Percentiles rank a stretch among this genome's conserved stretches.
Evolutionary conservation across 2,888 invertebrate species (phyloP).

Genomic region (Agriopis aurantiaria): DNA sequence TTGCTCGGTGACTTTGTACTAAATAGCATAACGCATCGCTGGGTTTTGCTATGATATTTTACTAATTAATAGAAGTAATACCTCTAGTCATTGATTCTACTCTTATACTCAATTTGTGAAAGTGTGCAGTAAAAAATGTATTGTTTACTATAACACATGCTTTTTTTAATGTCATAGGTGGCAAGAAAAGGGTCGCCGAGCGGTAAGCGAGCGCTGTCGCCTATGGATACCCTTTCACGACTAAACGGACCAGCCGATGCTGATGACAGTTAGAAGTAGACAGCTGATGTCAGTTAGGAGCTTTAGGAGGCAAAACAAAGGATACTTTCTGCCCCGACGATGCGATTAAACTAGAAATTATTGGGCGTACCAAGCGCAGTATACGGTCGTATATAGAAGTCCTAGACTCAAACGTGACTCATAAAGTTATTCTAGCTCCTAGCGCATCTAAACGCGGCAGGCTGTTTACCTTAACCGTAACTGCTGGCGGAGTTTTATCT

Average conservation of each 20-base stretch:
- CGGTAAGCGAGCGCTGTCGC: too few species aligned
- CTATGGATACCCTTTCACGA: too few species aligned
- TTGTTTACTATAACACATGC: too few species aligned
- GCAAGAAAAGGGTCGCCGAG: too few species aligned
- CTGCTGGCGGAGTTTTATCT: conserved; percentile 14
- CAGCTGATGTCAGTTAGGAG: too few species aligned
- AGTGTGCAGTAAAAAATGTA: too few species aligned
- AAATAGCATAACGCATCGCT: neutral
- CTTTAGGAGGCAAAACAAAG: neutral
- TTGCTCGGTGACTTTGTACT: neutral
- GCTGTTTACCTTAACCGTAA: conserved; percentile 18
- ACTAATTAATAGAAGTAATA: conserved; percentile 4
- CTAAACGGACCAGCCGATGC: too few species aligned
- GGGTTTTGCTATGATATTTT: neutral
- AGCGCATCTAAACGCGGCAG: conserved; percentile 11
- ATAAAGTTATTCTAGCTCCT: conserved; percentile 17
- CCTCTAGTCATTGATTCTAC: neutral
- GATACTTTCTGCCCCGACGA: neutral
- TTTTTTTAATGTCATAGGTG: too few species aligned
- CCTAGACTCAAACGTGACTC: conserved; percentile 11
- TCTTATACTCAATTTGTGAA: neutral
- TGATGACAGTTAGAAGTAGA: too few species aligned
- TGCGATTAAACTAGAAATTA: neutral
- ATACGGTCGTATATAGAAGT: neutral
- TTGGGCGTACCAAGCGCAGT: neutral